These are phyloP conservation scores for Epistrophe grossulariae DNA, from an alignment of 2,888 invertebrate genomes.

Conservation along the genomic window DNA sequence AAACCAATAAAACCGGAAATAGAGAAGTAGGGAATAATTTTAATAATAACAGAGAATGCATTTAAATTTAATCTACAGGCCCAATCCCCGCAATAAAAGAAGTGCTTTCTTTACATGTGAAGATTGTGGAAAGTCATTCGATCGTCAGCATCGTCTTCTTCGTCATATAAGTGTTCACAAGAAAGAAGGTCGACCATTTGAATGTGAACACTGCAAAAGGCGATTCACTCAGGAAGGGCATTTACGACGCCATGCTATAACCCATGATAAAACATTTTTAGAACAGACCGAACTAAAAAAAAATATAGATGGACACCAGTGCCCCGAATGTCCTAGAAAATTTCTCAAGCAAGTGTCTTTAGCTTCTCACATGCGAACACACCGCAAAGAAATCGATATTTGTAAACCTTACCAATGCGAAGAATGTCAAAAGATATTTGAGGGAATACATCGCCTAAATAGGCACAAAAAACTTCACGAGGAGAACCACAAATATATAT, in stretches of 20 bases:
- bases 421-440: conserved; percentile 84
- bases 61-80: conserved; percentile 53
- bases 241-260: conserved; percentile 79
- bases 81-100: conserved; percentile 68
- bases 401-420: conserved; percentile 82
- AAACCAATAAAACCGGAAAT: neutral
- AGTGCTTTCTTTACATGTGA: conserved; percentile 80
- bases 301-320: conserved; percentile 81
- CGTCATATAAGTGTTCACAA: conserved; percentile 79
- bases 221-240: conserved; percentile 79
- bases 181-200: conserved; percentile 78
- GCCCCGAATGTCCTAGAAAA: conserved; percentile 85
- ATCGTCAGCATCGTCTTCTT: conserved; percentile 83
- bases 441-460: conserved; percentile 83
- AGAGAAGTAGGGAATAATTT: neutral
- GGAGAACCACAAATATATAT: conserved; percentile 85
- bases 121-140: conserved; percentile 84
- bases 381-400: conserved; percentile 78
- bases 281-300: conserved; percentile 28
- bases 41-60: neutral
- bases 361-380: conserved; percentile 83
- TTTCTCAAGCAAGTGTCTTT: conserved; percentile 85
- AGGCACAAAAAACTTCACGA: conserved; percentile 86
- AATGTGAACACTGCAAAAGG: conserved; percentile 78
- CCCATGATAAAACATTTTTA: conserved; percentile 77